phyloP scores from a whole-genome alignment of 2,888 invertebrate genomes.

The Metacarcinus magister region DNA sequence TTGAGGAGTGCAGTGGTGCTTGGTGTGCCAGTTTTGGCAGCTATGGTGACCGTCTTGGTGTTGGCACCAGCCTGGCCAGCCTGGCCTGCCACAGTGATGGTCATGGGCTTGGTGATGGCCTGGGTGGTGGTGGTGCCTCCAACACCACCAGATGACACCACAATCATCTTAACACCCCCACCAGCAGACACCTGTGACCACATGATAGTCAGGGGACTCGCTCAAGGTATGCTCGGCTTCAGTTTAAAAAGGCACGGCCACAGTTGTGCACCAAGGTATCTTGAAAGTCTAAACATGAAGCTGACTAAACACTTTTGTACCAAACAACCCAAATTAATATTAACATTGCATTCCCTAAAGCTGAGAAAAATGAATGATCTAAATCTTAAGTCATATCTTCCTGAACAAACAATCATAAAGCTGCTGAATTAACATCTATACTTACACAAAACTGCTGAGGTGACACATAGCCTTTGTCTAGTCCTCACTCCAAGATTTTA shows the following conservation, averaged over 20 bases:
- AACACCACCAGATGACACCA: conserved; percentile 86
- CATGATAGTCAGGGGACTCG: conserved; percentile 55
- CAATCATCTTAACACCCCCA: conserved; percentile 86
- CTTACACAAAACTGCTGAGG: neutral
- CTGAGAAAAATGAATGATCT: neutral
- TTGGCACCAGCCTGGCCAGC: conserved; percentile 85
- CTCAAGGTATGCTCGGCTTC: neutral
- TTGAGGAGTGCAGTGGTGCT: conserved; percentile 82
- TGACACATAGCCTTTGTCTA: neutral
- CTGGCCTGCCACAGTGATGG: conserved; percentile 88
- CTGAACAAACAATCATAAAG: neutral
- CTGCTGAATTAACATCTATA: neutral
- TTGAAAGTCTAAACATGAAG: conserved; percentile 3
- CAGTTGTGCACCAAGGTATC: neutral
- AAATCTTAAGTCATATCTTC: neutral
- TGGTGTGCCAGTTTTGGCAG: conserved; percentile 85
- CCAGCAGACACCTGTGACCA: conserved; percentile 72
- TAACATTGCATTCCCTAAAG: neutral
- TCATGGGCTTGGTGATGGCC: conserved; percentile 88
- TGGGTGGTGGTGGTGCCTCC: conserved; percentile 86
- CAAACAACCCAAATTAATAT: neutral
- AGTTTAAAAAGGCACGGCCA: neutral
- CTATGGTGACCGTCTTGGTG: conserved; percentile 88
- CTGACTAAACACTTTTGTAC: neutral
- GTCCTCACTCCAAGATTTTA: neutral